Percentiles rank a stretch among this genome's conserved stretches.
These are phyloP conservation scores for Aleiodes alternator DNA, from an alignment of 2,888 invertebrate species.

Conservation along the genomic window DNA sequence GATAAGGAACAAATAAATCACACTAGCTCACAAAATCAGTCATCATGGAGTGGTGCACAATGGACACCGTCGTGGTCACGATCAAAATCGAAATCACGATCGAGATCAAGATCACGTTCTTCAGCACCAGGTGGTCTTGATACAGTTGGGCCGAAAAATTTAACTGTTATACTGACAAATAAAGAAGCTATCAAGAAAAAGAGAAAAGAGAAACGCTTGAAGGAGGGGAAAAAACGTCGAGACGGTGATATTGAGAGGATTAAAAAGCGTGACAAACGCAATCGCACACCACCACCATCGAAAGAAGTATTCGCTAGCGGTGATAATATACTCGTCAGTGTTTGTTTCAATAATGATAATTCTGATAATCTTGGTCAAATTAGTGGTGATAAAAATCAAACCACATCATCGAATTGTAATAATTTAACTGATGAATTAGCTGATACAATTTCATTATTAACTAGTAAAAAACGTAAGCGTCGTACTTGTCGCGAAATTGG, in stretches of 20 bases:
- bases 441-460: conserved; percentile 70
- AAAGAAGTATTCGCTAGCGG: conserved; percentile 96
- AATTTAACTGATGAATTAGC: conserved; percentile 27
- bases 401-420: conserved; percentile 8
- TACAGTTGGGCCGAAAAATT: conserved; percentile 76
- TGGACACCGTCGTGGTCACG: conserved; percentile 79
- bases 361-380: conserved; percentile 62
- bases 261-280: conserved; percentile 75
- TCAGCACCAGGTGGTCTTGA: conserved; percentile 13
- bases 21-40: not conserved
- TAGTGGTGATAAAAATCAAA: conserved; percentile 53
- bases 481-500: conserved; percentile 70
- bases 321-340: conserved; percentile 94
- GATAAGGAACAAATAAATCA: conserved; percentile 48
- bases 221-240: conserved; percentile 74
- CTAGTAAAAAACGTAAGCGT: conserved; percentile 66
- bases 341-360: conserved; percentile 87
- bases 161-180: conserved; percentile 80
- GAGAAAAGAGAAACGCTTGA: conserved; percentile 76
- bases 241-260: conserved; percentile 73
- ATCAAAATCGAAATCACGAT: conserved; percentile 77
- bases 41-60: conserved; percentile 69
- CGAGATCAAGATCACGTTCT: conserved; percentile 39
- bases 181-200: conserved; percentile 77
- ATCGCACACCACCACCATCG: conserved; percentile 81